Percentiles rank a stretch among this genome's conserved stretches.
Conservation (phyloP, 92 coral and sea anemone species). For the Epizoanthus stellaris region DNA sequence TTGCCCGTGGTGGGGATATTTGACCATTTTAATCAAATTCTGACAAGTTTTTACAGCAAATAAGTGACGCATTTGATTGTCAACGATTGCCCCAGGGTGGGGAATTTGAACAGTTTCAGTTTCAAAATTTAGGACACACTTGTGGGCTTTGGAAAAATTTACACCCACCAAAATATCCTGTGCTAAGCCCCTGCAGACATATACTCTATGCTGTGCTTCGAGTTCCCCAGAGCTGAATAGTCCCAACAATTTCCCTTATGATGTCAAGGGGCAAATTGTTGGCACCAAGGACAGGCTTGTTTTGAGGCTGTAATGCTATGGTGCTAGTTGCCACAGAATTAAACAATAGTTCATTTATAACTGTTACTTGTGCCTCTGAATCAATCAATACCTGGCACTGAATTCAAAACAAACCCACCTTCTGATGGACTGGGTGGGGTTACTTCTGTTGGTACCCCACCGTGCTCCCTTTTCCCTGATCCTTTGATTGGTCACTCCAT, state of each 20-base stretch:
- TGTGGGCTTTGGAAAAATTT: too few relatives aligned
- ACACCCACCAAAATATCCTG: slow-evolving; percentile 16
- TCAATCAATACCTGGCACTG: slow-evolving; percentile 23
- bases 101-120: too few relatives aligned
- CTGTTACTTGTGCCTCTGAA: slow-evolving; percentile 38
- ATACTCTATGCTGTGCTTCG: slow-evolving; percentile 27
- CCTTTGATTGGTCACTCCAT: background rate
- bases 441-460: slow-evolving; percentile 13
- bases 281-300: slow-evolving; percentile 36
- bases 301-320: background rate
- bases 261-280: background rate
- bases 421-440: slow-evolving; percentile 30
- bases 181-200: background rate
- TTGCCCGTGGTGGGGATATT: too few relatives aligned
- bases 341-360: background rate
- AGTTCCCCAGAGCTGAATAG: slow-evolving; percentile 38
- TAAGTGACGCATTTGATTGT: too few relatives aligned
- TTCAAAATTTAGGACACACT: too few relatives aligned
- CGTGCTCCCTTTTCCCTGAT: slow-evolving; percentile 25
- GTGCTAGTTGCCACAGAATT: background rate
- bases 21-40: too few relatives aligned
- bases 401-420: slow-evolving; percentile 27
- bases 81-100: too few relatives aligned
- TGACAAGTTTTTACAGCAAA: too few relatives aligned
- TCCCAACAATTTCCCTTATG: slow-evolving; percentile 5